Evolutionary conservation across 2,888 invertebrate species (phyloP), one percentile per base, ranked within the genome.

Genomic region (Drosophila conformis): DNA sequence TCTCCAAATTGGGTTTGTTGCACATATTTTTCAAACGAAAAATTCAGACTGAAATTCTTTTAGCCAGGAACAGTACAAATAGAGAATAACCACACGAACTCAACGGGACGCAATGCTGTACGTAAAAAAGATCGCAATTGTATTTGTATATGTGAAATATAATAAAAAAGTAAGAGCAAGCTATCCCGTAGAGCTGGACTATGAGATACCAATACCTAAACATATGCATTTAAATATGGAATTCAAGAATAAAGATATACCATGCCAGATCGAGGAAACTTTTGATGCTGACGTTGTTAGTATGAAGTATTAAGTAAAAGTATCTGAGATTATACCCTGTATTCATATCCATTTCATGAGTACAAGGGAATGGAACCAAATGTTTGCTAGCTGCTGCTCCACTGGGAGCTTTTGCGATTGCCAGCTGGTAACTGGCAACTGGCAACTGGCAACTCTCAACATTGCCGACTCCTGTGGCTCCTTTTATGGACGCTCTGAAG

Each of bases 401-500:
- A 53, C 25, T 65, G 60, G 48, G 31, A 61, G 63, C 60, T 76
- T 29, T 75, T 57, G 38, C 51, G 42, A 63, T 31, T 73, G 68
- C 42, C 66, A 75, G 56, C 51, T 76, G 65, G 65, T 35, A 25
- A 25, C 25, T 25, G 27, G 27, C 27, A 61, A 67, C 25, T 25
- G 27, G 27, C 27, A 61, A 67, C 8, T 48, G 35, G 36, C 58
- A 35, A 13, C 33, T 76, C 53, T 65, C 33, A 25, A 21, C n/a
- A 25, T 49, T 61, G 59, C 59, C 69, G 42, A 51, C 66, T 59
- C 62, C 57, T 77, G 76, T 67, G 68, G 67, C 72, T 69, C 65
- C 63, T 68, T 76, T 70, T 80, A 69, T 78, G 78, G 73, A 74
- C 69, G 76, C 84, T 82, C 73, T 82, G 83, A 79, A 85, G 83